Percentiles rank a stretch among this genome's conserved stretches.
phyloP scores from a whole-genome alignment of 2,113 vertebrate species.

The Catharus minimus region DNA sequence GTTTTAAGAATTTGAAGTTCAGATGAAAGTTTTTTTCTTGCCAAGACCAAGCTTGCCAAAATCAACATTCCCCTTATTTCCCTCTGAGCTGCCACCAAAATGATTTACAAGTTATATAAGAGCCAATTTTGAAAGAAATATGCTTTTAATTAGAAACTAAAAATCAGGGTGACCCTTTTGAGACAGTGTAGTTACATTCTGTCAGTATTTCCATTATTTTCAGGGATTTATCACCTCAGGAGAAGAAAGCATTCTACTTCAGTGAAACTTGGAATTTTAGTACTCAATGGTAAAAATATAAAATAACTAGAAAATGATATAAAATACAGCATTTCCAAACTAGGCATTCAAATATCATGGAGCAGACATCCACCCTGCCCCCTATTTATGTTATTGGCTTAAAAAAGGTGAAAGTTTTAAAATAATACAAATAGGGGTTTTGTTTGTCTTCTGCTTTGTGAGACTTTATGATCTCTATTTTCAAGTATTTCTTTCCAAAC shows the following conservation, averaged over 20 bases:
- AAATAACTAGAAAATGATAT: slow-evolving; percentile 4
- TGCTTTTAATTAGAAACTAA: slow-evolving; percentile 53
- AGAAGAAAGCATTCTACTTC: slow-evolving; percentile 18
- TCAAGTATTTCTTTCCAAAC: not conserved
- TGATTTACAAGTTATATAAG: slow-evolving; percentile 43
- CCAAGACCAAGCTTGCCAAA: slow-evolving; percentile 40
- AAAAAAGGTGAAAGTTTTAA: not conserved
- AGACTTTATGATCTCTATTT: not conserved
- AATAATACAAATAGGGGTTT: not conserved
- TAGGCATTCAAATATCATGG: not conserved
- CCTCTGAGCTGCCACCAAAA: slow-evolving; percentile 22
- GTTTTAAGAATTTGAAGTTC: slow-evolving; percentile 37
- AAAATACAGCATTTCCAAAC: not conserved
- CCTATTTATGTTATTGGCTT: not conserved
- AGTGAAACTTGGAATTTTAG: not conserved
- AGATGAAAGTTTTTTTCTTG: slow-evolving; percentile 30
- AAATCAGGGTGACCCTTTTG: slow-evolving; percentile 15
- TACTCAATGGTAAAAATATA: not conserved
- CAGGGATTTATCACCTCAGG: slow-evolving; percentile 29
- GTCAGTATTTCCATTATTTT: slow-evolving; percentile 36
- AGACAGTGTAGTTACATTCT: slow-evolving; percentile 4
- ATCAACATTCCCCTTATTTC: slow-evolving; percentile 41
- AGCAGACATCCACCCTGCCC: not conserved
- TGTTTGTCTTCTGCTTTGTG: not conserved
- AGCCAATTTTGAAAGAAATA: slow-evolving; percentile 48